These are phyloP conservation scores for Micromussa lordhowensis DNA, from an alignment of 92 coral and sea anemone genomes.

Conservation along the genomic window DNA sequence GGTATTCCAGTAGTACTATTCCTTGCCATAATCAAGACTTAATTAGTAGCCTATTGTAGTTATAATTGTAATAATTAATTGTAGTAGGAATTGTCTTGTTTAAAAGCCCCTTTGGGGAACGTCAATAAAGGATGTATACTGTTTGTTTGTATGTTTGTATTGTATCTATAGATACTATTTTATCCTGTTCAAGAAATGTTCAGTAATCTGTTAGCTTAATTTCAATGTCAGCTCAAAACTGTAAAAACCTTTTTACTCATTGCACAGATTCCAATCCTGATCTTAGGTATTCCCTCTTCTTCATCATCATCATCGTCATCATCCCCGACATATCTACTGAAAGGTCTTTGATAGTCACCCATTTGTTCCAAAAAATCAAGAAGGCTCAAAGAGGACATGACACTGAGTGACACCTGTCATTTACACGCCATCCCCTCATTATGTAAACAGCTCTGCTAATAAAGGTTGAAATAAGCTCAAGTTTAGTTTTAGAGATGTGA, in stretches of 20 bases:
- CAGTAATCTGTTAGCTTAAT: no score
- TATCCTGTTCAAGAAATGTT: no score
- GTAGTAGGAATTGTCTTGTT: no score
- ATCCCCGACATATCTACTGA: slow-evolving; percentile 23
- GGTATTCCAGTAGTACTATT: no score
- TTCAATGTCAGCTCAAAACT: no score
- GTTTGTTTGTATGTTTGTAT: no score
- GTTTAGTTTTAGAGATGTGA: background rate
- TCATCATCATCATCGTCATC: slow-evolving; percentile 65
- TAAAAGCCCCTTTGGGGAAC: no score
- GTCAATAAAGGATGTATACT: no score
- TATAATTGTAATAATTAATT: no score
- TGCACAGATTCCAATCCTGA: slow-evolving; percentile 93
- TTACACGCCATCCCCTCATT: background rate
- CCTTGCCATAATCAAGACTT: no score
- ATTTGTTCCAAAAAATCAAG: background rate
- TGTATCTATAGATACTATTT: no score
- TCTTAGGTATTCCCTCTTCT: slow-evolving; percentile 82
- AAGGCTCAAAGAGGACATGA: background rate
- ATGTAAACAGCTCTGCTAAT: background rate
- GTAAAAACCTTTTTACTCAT: slow-evolving; percentile 88
- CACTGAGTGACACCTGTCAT: background rate
- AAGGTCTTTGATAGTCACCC: slow-evolving; percentile 19
- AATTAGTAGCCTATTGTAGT: no score
- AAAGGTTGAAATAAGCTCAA: background rate